Evolutionary conservation across 2,113 vertebrate species (phyloP).

Genomic region (Corapipo altera): DNA sequence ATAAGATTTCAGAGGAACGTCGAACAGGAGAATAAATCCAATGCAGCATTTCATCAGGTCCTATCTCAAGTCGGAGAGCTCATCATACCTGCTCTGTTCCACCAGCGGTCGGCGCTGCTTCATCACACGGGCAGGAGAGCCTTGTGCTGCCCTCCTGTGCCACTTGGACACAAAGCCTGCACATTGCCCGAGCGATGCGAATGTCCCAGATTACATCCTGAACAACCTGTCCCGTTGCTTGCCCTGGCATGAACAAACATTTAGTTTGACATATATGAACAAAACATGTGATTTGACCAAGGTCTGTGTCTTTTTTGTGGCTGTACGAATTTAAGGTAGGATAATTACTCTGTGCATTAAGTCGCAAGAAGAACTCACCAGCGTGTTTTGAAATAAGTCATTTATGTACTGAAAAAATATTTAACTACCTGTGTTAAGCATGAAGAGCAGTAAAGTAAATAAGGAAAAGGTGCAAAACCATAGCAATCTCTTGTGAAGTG

Average conservation of each 20-base stretch:
- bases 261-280: background rate
- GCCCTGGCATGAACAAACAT: background rate
- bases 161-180: background rate
- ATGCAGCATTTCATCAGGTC: background rate
- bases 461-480: background rate
- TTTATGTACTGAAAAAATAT: background rate
- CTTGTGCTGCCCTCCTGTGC: no score
- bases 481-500: fast-evolving
- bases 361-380: background rate
- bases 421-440: background rate
- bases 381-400: background rate
- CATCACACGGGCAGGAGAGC: background rate
- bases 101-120: background rate
- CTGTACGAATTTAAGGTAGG: background rate
- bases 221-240: background rate
- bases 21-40: background rate
- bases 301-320: background rate
- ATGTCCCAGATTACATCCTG: no score
- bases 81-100: no score
- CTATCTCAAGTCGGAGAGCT: background rate
- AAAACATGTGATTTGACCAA: fast-evolving
- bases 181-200: fast-evolving
- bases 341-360: background rate
- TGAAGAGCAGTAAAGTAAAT: background rate
- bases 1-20: background rate